phyloP scores from a whole-genome alignment of 2,113 vertebrate species.

The Corvus hawaiiensis region DNA sequence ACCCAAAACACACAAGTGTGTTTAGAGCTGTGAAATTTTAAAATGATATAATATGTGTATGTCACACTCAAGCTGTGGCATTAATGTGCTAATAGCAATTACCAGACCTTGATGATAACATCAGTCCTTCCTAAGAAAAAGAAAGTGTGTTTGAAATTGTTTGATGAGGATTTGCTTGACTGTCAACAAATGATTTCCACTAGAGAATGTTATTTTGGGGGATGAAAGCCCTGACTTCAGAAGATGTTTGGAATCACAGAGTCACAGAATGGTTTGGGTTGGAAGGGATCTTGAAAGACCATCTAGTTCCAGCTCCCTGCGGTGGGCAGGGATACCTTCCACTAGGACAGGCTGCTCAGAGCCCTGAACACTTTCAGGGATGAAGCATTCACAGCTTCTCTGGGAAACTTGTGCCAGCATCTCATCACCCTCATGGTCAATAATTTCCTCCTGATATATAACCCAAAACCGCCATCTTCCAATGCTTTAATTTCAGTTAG shows the following conservation, averaged over 20 bases:
- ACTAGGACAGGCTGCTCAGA: not conserved
- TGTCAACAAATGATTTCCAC: not conserved
- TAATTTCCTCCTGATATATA: not conserved
- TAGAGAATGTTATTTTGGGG: not conserved
- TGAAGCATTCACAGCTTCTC: not conserved
- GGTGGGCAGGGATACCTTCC: not conserved
- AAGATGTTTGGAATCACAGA: not conserved
- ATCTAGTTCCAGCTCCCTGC: not conserved
- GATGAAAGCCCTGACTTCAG: not conserved
- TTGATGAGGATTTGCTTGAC: not conserved
- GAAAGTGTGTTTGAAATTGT: not conserved
- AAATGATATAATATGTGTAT: not conserved
- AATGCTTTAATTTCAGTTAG: not conserved
- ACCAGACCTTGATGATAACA: not conserved
- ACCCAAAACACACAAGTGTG: not conserved
- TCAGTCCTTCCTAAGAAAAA: not conserved
- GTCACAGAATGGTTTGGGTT: not conserved
- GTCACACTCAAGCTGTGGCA: not conserved
- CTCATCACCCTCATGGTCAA: not conserved
- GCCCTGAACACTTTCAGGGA: not conserved
- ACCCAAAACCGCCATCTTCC: not conserved
- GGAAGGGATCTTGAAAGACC: not conserved
- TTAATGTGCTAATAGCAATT: not conserved
- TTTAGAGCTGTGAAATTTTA: not conserved
- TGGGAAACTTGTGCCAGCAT: not conserved